Evolutionary conservation across 2,797 vertebrate genomes (phyloP).

Genomic region (Lacerta bilineata): DNA sequence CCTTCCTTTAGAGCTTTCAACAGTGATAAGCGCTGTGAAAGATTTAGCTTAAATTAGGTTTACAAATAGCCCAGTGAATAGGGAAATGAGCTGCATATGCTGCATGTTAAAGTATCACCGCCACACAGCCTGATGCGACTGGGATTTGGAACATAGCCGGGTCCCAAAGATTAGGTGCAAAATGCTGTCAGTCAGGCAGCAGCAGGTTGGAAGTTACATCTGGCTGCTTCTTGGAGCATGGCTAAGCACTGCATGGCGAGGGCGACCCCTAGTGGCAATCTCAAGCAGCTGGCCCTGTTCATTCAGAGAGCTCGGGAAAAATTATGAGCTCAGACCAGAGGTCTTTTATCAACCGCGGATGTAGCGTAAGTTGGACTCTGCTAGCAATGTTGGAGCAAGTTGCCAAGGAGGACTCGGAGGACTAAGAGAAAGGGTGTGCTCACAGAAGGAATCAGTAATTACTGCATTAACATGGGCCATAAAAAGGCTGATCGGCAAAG

Average conservation of each 20-base stretch:
- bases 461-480: constrained; percentile 22
- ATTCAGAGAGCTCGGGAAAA: not conserved
- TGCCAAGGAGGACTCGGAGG: not conserved
- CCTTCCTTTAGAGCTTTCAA: constrained; percentile 27
- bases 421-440: not conserved
- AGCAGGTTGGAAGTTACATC: not conserved
- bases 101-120: constrained; percentile 42
- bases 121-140: constrained; percentile 34
- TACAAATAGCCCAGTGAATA: constrained; percentile 66
- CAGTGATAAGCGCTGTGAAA: constrained; percentile 33
- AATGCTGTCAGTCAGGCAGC: constrained; percentile 25
- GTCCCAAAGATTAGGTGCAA: constrained; percentile 23
- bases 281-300: constrained; percentile 1
- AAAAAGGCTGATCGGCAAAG: too few species aligned
- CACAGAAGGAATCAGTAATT: constrained; percentile 15
- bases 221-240: not conserved
- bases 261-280: constrained; percentile 67
- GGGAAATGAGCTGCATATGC: constrained; percentile 62
- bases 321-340: not conserved
- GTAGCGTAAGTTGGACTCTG: not conserved
- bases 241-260: constrained; percentile 39
- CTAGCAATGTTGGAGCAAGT: not conserved
- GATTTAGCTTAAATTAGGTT: constrained; percentile 62
- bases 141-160: constrained; percentile 53
- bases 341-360: not conserved